Percentiles rank a stretch among this genome's conserved stretches.
phyloP scores from a whole-genome alignment of 2,888 invertebrate species.

The Minunthozetes semirufus region DNA sequence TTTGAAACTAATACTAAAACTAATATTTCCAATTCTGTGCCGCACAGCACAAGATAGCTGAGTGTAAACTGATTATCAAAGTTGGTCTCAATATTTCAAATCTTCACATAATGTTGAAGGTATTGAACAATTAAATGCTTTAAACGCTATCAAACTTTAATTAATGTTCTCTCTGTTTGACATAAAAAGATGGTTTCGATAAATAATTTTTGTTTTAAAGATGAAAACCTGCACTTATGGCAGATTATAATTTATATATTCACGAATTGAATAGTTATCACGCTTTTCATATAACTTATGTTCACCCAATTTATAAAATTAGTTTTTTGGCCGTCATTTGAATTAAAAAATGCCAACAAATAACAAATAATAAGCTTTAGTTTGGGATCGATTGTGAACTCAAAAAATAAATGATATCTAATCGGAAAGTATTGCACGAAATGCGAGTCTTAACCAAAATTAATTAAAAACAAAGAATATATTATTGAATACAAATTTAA shows the following conservation, averaged over 20 bases:
- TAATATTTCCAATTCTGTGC: background rate
- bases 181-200: constrained; percentile 21
- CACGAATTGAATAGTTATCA: constrained; percentile 13
- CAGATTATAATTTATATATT: constrained; percentile 8
- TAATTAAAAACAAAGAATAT: background rate
- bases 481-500: background rate
- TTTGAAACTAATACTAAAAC: no score
- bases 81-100: constrained; percentile 5
- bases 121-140: constrained; percentile 11
- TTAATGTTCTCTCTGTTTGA: background rate
- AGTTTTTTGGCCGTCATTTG: background rate
- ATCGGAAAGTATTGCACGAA: constrained; percentile 17
- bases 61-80: background rate
- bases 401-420: background rate
- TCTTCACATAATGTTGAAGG: background rate
- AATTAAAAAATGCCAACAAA: background rate
- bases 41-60: background rate
- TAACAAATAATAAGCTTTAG: background rate
- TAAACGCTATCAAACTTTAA: constrained; percentile 13
- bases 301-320: constrained; percentile 23
- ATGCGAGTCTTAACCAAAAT: background rate
- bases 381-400: background rate
- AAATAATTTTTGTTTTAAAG: background rate
- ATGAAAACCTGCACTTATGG: background rate
- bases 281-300: constrained; percentile 14